phyloP scores from a whole-genome alignment of 2,888 invertebrate genomes.

The Drosophila colorata region DNA sequence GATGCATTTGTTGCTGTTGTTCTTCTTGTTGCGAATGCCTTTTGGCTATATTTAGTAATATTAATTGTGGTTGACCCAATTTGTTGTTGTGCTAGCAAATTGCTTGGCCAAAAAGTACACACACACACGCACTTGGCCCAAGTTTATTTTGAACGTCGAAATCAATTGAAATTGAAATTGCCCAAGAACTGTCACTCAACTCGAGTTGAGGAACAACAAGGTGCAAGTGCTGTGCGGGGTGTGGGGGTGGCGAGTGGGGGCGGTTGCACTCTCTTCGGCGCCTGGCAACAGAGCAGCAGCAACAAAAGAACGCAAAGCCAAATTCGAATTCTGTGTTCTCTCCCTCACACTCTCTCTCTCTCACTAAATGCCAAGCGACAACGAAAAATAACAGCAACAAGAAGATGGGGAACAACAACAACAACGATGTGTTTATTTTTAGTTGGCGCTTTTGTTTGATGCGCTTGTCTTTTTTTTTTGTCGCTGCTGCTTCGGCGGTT shows the following conservation, averaged over 20 bases:
- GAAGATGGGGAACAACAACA: slow-evolving; percentile 6
- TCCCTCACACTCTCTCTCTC: slow-evolving; percentile 16
- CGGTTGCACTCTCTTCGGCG: slow-evolving; percentile 46
- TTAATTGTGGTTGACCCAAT: slow-evolving; percentile 77
- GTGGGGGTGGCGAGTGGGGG: not conserved
- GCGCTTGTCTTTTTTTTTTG: slow-evolving; percentile 48
- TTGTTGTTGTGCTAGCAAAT: slow-evolving; percentile 54
- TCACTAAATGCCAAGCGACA: slow-evolving; percentile 35
- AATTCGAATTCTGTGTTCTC: slow-evolving; percentile 21
- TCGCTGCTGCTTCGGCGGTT: slow-evolving; percentile 11
- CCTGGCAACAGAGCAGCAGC: slow-evolving; percentile 54
- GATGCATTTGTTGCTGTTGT: slow-evolving; percentile 3
- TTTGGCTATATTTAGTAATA: slow-evolving; percentile 75
- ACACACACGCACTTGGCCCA: slow-evolving; percentile 28
- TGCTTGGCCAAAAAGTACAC: slow-evolving; percentile 56
- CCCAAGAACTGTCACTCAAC: slow-evolving; percentile 65
- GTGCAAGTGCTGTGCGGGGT: slow-evolving; percentile 17
- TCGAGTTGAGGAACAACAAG: slow-evolving; percentile 20
- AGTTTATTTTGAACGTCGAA: slow-evolving; percentile 68
- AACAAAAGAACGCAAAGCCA: slow-evolving; percentile 2
- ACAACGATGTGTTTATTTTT: slow-evolving; percentile 53
- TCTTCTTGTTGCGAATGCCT: slow-evolving; percentile 29
- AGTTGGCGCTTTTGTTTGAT: slow-evolving; percentile 64
- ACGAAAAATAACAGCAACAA: slow-evolving; percentile 13
- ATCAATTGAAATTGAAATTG: slow-evolving; percentile 77